These are phyloP conservation scores for Yponomeuta malinellus DNA, from an alignment of 2,888 invertebrate genomes.

Conservation along the genomic window DNA sequence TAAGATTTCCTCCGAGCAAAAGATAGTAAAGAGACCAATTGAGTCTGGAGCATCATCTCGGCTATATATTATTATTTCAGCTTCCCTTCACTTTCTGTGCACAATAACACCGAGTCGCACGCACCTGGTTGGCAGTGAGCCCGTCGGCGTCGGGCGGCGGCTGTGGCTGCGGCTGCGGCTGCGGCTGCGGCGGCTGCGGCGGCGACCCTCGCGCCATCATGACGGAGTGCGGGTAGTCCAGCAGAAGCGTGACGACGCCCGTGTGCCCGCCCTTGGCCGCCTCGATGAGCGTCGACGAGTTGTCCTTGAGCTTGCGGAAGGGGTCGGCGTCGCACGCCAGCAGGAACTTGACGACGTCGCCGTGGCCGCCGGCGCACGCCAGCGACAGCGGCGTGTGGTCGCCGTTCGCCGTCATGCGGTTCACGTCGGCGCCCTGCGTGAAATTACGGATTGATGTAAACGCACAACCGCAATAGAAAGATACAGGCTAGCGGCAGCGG, in stretches of 20 bases:
- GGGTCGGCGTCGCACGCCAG: constrained; percentile 95
- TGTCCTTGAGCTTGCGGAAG: constrained; percentile 97
- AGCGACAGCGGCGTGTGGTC: constrained; percentile 98
- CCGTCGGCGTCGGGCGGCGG: constrained; percentile 33
- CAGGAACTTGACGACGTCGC: constrained; percentile 93
- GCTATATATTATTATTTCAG: too few species aligned
- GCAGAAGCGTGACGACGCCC: constrained; percentile 92
- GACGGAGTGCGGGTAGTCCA: constrained; percentile 94
- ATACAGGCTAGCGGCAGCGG: constrained; percentile 94
- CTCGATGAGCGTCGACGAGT: constrained; percentile 98
- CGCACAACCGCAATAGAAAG: too few species aligned
- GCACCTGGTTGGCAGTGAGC: constrained; percentile 43
- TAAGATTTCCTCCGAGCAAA: too few species aligned
- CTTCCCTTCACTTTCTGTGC: neutral
- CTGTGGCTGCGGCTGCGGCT: constrained; percentile 33
- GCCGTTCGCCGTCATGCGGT: constrained; percentile 90
- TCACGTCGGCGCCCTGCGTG: constrained; percentile 61
- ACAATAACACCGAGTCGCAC: neutral
- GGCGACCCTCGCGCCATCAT: constrained; percentile 78
- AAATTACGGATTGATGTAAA: too few species aligned
- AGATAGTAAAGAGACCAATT: too few species aligned
- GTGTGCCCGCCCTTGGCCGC: constrained; percentile 99
- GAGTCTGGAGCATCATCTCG: too few species aligned
- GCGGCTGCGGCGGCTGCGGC: constrained; percentile 29
- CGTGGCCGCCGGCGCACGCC: constrained; percentile 97